These are phyloP conservation scores for Camponotus floridanus DNA, from an alignment of 1,140 invertebrate genomes.

Conservation along the genomic window DNA sequence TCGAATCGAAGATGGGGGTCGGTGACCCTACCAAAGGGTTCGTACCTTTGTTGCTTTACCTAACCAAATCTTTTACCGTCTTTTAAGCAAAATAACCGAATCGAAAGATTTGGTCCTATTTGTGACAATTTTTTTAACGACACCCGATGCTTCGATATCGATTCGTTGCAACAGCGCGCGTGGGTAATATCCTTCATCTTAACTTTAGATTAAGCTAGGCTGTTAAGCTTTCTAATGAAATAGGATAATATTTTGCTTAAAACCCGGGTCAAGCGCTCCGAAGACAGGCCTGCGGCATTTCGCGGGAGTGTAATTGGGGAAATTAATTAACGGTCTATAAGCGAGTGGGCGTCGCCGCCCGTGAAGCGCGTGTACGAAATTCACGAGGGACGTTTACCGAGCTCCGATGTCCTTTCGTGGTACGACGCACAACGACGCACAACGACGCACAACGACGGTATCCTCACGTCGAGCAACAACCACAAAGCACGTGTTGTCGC, in stretches of 20 bases:
- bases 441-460: conserved; percentile 17
- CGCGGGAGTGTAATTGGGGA: conserved; percentile 66
- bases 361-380: conserved; percentile 43
- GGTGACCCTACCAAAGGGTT: neutral
- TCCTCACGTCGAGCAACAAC: conserved; percentile 45
- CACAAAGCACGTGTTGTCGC: conserved; percentile 58
- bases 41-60: neutral
- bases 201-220: conserved; percentile 9
- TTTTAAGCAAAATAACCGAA: neutral
- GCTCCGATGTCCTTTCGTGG: conserved; percentile 65
- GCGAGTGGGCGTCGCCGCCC: conserved; percentile 41
- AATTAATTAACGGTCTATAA: conserved; percentile 77
- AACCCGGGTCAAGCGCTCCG: conserved; percentile 34
- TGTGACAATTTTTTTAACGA: too few relatives aligned
- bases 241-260: conserved; percentile 34
- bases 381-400: conserved; percentile 51
- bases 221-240: conserved; percentile 43
- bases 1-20: conserved; percentile 36
- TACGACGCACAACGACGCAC: conserved; percentile 37
- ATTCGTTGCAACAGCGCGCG: neutral
- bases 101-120: too few relatives aligned
- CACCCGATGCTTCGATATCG: neutral
- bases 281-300: conserved; percentile 10
- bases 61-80: neutral
- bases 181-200: neutral